Percentiles rank a stretch among this genome's conserved stretches.
phyloP scores from a whole-genome alignment of 2,888 invertebrate genomes.

The Drosophila mimetica region DNA sequence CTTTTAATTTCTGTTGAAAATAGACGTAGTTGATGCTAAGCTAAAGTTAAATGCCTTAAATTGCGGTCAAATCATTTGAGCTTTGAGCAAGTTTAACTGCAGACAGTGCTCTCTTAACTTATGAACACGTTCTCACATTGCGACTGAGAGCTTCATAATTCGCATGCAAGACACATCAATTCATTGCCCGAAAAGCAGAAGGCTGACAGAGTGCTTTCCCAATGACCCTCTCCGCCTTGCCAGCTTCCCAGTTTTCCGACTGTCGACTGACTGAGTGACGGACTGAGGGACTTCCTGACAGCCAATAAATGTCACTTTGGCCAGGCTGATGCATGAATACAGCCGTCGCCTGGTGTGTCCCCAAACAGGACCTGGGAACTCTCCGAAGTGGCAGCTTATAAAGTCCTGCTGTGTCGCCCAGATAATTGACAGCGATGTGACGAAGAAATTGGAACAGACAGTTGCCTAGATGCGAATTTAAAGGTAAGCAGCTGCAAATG shows the following conservation, averaged over 20 bases:
- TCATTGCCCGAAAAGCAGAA: slow-evolving; percentile 55
- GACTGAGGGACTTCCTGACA: slow-evolving; percentile 50
- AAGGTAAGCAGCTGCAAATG: slow-evolving; percentile 30
- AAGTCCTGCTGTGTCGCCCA: slow-evolving; percentile 66
- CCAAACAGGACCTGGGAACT: slow-evolving; percentile 31
- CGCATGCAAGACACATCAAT: slow-evolving; percentile 73
- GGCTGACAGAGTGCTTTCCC: slow-evolving; percentile 61
- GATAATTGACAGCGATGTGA: slow-evolving; percentile 72
- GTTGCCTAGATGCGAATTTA: slow-evolving; percentile 33
- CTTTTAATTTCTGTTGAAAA: too few species aligned
- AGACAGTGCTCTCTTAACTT: slow-evolving; percentile 16
- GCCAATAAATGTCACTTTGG: slow-evolving; percentile 74
- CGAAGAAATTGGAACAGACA: slow-evolving; percentile 64
- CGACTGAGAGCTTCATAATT: slow-evolving; percentile 43
- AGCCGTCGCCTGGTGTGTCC: slow-evolving; percentile 31
- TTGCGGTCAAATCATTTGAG: slow-evolving; percentile 3
- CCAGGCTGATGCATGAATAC: slow-evolving; percentile 66
- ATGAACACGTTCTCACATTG: slow-evolving; percentile 16
- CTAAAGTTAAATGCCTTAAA: background rate
- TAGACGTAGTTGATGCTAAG: too few species aligned
- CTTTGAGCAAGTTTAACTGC: slow-evolving; percentile 1
- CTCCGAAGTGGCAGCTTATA: slow-evolving; percentile 70
- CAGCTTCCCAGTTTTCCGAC: background rate
- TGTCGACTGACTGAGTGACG: slow-evolving; percentile 27
- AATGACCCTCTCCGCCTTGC: slow-evolving; percentile 21